Evolutionary conservation across 2,888 invertebrate genomes (phyloP).

Genomic region (Lasius platythorax): DNA sequence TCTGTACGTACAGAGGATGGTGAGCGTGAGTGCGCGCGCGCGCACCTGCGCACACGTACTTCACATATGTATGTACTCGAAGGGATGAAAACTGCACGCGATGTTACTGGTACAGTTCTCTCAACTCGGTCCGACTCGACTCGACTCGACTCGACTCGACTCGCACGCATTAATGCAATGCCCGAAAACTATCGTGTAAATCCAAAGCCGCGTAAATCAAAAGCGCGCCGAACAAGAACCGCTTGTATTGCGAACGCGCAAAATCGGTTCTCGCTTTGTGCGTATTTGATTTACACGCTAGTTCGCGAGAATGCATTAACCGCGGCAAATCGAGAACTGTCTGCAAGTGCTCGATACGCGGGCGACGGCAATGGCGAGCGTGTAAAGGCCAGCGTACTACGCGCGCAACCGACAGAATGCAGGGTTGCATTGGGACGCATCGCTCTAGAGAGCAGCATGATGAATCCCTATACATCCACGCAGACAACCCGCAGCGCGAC

Average conservation of each 20-base stretch:
- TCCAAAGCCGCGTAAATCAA: constrained; percentile 51
- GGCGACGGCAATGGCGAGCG: not conserved
- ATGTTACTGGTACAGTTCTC: constrained; percentile 34
- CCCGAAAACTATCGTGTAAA: constrained; percentile 47
- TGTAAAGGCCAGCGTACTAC: not conserved
- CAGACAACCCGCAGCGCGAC: not conserved
- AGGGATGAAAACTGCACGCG: constrained; percentile 51
- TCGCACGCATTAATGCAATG: constrained; percentile 35
- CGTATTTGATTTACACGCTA: constrained; percentile 52
- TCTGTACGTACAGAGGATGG: not conserved
- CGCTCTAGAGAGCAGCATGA: not conserved
- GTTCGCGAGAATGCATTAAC: constrained; percentile 53
- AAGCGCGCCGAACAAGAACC: constrained; percentile 39
- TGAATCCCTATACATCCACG: not conserved
- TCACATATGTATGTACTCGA: constrained; percentile 10
- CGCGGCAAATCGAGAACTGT: constrained; percentile 44
- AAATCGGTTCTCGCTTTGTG: constrained; percentile 53
- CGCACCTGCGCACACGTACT: constrained; percentile 31
- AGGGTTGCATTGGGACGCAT: not conserved
- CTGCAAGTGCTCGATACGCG: constrained; percentile 43
- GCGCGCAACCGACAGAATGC: not conserved
- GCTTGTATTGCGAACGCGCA: constrained; percentile 34
- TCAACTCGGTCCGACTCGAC: not conserved
- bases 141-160: not conserved
- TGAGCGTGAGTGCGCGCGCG: constrained; percentile 18